Conservation (phyloP, 2,888 invertebrate species). For the Netelia fuscicornis region DNA sequence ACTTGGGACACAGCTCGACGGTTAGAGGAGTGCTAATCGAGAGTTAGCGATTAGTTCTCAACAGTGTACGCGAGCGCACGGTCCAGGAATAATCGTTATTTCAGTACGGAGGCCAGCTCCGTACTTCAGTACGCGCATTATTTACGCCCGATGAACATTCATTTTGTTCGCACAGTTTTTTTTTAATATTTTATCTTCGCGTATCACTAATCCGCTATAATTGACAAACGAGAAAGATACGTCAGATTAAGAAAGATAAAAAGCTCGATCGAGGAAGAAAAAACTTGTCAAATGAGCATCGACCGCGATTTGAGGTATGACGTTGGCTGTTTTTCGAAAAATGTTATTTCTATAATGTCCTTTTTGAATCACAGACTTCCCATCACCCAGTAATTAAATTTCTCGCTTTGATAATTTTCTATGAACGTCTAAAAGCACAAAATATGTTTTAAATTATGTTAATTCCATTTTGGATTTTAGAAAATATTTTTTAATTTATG, state of each 20-base stretch:
- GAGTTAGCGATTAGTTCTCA: constrained; percentile 1
- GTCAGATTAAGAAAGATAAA: constrained; percentile 7
- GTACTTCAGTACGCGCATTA: constrained; percentile 60
- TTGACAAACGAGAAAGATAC: background rate
- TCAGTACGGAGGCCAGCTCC: constrained; percentile 69
- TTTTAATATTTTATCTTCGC: background rate
- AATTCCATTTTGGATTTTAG: no score
- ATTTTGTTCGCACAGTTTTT: background rate
- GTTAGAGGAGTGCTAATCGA: background rate
- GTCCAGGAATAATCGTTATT: constrained; percentile 21
- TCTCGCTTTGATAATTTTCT: no score
- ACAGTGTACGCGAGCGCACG: constrained; percentile 10
- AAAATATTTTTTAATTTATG: no score
- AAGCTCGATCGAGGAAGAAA: background rate
- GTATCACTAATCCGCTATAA: constrained; percentile 49
- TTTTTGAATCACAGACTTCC: no score
- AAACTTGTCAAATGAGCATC: constrained; percentile 60
- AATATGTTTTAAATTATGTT: no score
- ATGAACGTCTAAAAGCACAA: no score
- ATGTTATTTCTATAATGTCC: no score
- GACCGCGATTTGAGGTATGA: constrained; percentile 15
- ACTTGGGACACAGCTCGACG: background rate
- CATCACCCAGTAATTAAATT: no score
- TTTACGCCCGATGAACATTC: constrained; percentile 28
- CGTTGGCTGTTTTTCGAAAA: background rate